Base-by-base conservation (phyloP, 2,888 invertebrate species). In the Leistus spinibarbis region DNA sequence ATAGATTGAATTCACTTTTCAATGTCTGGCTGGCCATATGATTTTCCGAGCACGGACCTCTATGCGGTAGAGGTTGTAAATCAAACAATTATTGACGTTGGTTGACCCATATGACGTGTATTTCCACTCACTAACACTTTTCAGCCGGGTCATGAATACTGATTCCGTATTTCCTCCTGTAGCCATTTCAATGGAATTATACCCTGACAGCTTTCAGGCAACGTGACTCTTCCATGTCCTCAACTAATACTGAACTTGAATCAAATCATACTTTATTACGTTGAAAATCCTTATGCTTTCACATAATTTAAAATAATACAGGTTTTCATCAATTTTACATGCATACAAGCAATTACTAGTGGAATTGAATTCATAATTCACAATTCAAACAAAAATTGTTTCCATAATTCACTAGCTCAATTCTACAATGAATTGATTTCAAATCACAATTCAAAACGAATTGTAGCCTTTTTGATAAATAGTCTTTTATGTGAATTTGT, bases 61-160 rank as follows among this genome's bases (percentile, higher is more conserved):
- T 7, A 40, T 40, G 10, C 40, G 40, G 10, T 40, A 40, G n/a
- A n/a, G 4, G 56, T 22, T 20, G 68, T 68, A 68, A 68, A 68
- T 68, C 68, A 68, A 56, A 57, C 68, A 68, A 68, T 68, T 68
- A 68, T 68, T 68, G 68, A 24, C 65, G 65, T 40, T 65, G 65
- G 24, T 19, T 53, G 27, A 16, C 56, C 57, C 68, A 68, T 56
- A 56, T 68, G 68, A 24, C 68, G 22, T 24, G 56, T 56, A 27
- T 54, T 68, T 68, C 57, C 68, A 68, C 54, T 68, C 68, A 56
- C 27, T 68, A 68, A 56, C 68, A 68, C 54, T 68, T 68, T 68
- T 56, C 68, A 68, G 68, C 20, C 22, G 9, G 40, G 54, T 24
- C 68, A 68, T 68, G 68, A 68, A 68, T 68, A 68, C 68, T 68